Base-by-base conservation (phyloP, 1,140 invertebrate genomes). In the Drosophila seguyi region DNA sequence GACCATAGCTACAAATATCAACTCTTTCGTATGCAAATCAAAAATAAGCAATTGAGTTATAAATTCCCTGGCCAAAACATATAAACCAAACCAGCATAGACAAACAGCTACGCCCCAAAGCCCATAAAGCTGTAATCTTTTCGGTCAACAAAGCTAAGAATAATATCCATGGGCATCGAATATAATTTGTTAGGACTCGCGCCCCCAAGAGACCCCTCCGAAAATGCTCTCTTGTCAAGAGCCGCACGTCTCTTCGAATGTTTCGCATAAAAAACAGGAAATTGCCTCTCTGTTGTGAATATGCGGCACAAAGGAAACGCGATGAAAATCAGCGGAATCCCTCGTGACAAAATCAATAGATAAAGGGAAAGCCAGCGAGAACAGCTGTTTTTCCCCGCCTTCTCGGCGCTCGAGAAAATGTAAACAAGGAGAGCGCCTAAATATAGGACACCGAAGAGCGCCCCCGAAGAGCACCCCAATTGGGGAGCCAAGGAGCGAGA, bases 291-390 rank as follows among this genome's bases (percentile, higher is more conserved):
- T 88, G 85, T 88, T 88, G 56, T 88, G 85, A 88, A 88, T 81
- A 69, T 57, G 81, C 85, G 66, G 69, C 62, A 47, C 56, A 88
- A 88, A 60, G 13, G 29, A 76, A 10, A 20, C 13, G 42, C 27
- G 36, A 55, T 53, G 55, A 58, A 75, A 55, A 69, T 38, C 25
- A 55, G 50, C 56, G 55, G 41, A 69, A 58, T 81, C 69, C 84
- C 79, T 65, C 34, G 52, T 79, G 74, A 58, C 42, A 90, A 90
- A 90, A 88, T 90, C 85, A 88, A 88, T 88, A 88, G 77, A 59
- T 48, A 80, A 84, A 72, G 62, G 56, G 65, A 76, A 81, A 71
- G 18, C 61, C 34, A 67, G 41, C 27, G 10, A 34, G 42, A 81
- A 90, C 85, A 88, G 85, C 85, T 88, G 84, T 87, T n/a, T n/a